Evolutionary conservation across 53 echinoderm and acorn worm species (phyloP), one percentile per base, ranked within the genome.

Genomic region (Apostichopus leukothele): DNA sequence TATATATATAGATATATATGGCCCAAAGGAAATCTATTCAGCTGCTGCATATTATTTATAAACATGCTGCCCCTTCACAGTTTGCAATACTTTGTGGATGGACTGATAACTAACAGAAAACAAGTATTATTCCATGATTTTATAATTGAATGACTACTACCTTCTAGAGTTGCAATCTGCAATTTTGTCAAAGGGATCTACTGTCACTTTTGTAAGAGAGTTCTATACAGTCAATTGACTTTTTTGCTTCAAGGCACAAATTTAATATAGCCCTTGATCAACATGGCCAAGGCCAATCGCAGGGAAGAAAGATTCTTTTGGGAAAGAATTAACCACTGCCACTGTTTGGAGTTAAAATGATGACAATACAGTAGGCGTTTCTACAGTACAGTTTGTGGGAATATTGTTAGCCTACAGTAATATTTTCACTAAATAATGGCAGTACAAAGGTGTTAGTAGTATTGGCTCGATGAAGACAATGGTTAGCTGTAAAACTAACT

Each of bases 181-280:
- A 71, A 19, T 71, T 71, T 18, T 71, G 71, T 71, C 6, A 71
- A 71, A 71, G 71, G 71, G 71, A 71, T 71, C 5, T 71, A 6
- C n/a, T 71, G 71, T 18, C 71, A 71, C 13, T 16, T 4, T 71
- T 71, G 39, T 71, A 19, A 18, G 6, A 71, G 71, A 63, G 63
- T 16, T 4, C 18, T 18, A 19, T 18, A 71, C n/a, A 71, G 71
- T 71, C 71, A 71, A 18, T 71, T 71, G 71, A 6, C 71, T 71
- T 71, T 71, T 71, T 71, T 13, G 71, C 71, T 71, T 71, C n/a
- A 71, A 71, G 71, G 71, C 71, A 71, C 71, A 71, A 71, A 71
- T 13, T 71, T 71, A 71, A 71, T 71, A 71, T 71, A 71, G 18
- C 71, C 71, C 71, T 71, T 19, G 18, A 71, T 71, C 71, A 71